Base-by-base conservation (phyloP, 2,113 vertebrate genomes). In the Laticauda colubrina region DNA sequence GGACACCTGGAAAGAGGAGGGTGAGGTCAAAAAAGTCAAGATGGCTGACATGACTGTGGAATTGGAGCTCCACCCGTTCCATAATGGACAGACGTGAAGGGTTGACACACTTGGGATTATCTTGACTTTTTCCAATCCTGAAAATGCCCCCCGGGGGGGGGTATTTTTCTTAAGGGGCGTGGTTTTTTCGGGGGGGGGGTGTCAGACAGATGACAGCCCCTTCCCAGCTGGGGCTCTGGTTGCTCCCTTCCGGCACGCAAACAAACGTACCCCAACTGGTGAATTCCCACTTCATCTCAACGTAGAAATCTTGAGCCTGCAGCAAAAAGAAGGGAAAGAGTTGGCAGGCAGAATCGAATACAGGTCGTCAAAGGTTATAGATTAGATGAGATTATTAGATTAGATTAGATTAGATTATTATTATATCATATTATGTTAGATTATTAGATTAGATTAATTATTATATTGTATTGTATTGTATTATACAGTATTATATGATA, bases 211-310 rank as follows among this genome's bases (percentile, higher is more conserved):
- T 12, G 85, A 15, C 34, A 26, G 18, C n/a, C 53, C 3, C 0
- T 29, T 53, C 20, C n/a, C 53, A 91, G 39, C 10, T 14, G 23
- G 3, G 18, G 45, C 14, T 9, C 1, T 14, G 24, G 11, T 14
- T 20, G 48, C 21, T 11, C 53, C 7, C 53, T 7, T 18, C 15
- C 21, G 10, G 51, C 51, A 14, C n/a, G 69, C n/a, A n/a, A n/a
- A n/a, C 0, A 0, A 86, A 98, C 99, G 97, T 97, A 99, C 99
- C 99, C 99, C 99, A 99, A 96, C 99, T 99, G 24, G 99, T 99
- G 96, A 99, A 99, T 95, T 99, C 99, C 99, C 99, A 99, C 94
- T 99, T 99, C 99, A 99, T 99, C 97, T 99, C 99, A 97, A 99
- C 98, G 0, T 99, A 99, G 97, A 99, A 99, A 96, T 99, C 99